These are phyloP conservation scores for Brachycybe producta DNA, from an alignment of 2,888 invertebrate species.

Conservation along the genomic window DNA sequence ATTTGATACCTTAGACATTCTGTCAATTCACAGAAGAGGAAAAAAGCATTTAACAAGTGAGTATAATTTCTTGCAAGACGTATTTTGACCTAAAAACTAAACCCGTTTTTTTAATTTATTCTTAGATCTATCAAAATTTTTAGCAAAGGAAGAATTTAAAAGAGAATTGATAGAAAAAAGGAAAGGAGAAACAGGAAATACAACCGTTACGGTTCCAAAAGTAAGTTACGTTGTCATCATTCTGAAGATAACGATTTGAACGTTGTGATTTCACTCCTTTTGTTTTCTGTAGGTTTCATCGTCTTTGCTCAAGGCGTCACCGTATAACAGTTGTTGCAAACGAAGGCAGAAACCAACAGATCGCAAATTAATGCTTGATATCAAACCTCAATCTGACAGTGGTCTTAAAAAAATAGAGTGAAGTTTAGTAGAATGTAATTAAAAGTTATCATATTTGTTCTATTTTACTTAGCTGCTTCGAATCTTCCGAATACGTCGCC, in stretches of 20 bases:
- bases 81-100: neutral
- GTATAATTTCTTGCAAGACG: neutral
- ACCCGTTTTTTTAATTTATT: neutral
- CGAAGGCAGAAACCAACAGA: conserved; percentile 3
- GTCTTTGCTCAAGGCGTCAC: neutral
- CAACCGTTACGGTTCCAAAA: neutral
- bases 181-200: neutral
- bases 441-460: no score
- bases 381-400: neutral
- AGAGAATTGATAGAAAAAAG: conserved; percentile 5
- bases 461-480: no score
- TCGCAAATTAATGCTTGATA: conserved; percentile 12
- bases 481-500: no score
- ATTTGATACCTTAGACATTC: conserved; percentile 18
- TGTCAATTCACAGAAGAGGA: conserved; percentile 19
- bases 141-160: neutral
- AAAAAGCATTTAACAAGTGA: conserved; percentile 18
- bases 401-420: no score
- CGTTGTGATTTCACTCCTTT: neutral
- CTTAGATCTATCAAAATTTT: neutral
- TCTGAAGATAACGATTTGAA: no score
- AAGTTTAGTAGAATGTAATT: no score
- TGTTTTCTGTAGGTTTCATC: no score
- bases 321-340: conserved; percentile 10
- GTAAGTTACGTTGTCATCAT: no score